These are phyloP conservation scores for Vimba vimba DNA, from an alignment of 2,113 vertebrate genomes.

Conservation along the genomic window DNA sequence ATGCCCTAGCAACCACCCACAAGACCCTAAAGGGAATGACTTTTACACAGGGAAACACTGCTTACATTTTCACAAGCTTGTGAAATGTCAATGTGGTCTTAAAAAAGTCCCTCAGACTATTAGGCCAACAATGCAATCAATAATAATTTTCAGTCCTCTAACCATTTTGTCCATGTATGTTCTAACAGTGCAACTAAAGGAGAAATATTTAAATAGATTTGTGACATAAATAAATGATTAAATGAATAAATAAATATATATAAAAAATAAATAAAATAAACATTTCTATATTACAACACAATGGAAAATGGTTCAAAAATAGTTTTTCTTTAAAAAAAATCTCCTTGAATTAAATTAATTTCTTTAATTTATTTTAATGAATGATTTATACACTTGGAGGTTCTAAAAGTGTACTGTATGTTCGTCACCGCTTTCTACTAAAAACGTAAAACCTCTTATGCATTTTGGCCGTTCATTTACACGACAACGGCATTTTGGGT, in stretches of 20 bases:
- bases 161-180: background rate
- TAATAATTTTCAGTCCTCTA: background rate
- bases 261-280: background rate
- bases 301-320: background rate
- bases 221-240: too few species aligned
- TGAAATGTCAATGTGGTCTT: background rate
- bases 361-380: background rate
- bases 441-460: too few species aligned
- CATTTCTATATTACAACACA: background rate
- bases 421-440: too few species aligned
- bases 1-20: background rate
- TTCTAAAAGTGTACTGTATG: background rate
- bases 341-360: background rate
- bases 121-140: background rate
- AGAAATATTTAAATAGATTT: too few species aligned
- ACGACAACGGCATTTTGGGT: too few species aligned
- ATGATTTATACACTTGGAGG: background rate
- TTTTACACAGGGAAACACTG: background rate
- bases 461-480: too few species aligned
- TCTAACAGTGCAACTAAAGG: background rate
- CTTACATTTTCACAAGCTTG: conserved; percentile 10
- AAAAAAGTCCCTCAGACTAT: background rate
- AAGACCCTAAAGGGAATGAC: background rate
- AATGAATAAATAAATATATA: too few species aligned
- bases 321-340: too few species aligned